These are phyloP conservation scores for Cantharis lateralis DNA, from an alignment of 2,888 invertebrate species.

Conservation along the genomic window DNA sequence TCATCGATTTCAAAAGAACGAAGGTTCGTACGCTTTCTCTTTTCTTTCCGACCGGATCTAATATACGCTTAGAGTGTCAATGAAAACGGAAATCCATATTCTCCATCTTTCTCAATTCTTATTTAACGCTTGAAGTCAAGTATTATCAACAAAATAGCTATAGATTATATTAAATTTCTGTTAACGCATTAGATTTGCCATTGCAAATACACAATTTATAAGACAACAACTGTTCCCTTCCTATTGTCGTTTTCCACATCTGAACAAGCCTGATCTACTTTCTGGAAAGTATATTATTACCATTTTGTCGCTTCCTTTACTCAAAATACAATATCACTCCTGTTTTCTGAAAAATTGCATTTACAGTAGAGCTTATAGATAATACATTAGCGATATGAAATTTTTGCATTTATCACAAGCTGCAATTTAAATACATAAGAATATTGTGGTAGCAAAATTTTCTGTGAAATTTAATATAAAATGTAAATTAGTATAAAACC, in stretches of 20 bases:
- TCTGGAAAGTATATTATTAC: constrained; percentile 12
- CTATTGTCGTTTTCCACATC: constrained; percentile 4
- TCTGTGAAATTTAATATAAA: constrained; percentile 24
- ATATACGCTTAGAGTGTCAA: constrained; percentile 42
- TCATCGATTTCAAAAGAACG: constrained; percentile 41
- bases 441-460: background rate
- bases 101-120: constrained; percentile 21
- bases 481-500: constrained; percentile 29
- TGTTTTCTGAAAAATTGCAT: constrained; percentile 5
- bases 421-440: constrained; percentile 2
- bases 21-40: constrained; percentile 19
- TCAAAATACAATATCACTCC: constrained; percentile 8
- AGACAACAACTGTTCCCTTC: constrained; percentile 18
- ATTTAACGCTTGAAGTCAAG: constrained; percentile 20
- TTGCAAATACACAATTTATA: constrained; percentile 27
- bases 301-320: constrained; percentile 7
- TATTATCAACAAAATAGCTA: constrained; percentile 18
- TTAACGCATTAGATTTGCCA: constrained; percentile 26
- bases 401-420: background rate
- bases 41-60: constrained; percentile 42
- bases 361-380: background rate
- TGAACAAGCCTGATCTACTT: background rate
- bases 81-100: constrained; percentile 38
- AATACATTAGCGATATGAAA: background rate
- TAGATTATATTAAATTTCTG: constrained; percentile 29